phyloP scores from a whole-genome alignment of 2,797 vertebrate genomes.

The Poeciliopsis gracilis region DNA sequence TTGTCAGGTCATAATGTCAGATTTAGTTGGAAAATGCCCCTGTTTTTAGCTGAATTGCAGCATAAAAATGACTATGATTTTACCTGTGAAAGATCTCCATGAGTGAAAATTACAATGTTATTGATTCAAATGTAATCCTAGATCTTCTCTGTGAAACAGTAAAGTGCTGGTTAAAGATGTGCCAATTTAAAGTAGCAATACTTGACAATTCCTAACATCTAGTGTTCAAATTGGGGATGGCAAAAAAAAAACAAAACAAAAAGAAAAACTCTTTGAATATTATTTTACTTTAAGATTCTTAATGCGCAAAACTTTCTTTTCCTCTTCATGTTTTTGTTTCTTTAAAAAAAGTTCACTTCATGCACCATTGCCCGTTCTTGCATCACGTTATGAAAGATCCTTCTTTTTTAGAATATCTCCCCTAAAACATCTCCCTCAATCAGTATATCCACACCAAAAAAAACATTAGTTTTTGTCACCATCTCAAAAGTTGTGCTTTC shows the following conservation, averaged over 20 bases:
- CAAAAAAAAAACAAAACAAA: not conserved
- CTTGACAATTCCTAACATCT: not conserved
- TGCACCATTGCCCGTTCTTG: not conserved
- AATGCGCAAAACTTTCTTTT: not conserved
- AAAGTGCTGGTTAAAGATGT: constrained; percentile 26
- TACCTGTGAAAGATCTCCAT: constrained; percentile 41
- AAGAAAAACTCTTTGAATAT: too few species aligned
- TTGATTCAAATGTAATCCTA: not conserved
- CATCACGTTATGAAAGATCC: not conserved
- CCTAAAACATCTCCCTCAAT: not conserved
- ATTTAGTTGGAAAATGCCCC: constrained; percentile 13
- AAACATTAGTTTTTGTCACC: not conserved
- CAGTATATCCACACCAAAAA: not conserved
- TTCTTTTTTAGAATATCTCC: not conserved
- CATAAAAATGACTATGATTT: constrained; percentile 53
- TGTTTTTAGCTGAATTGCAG: constrained; percentile 30
- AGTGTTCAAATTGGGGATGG: not conserved
- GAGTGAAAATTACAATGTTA: not conserved
- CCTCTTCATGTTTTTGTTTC: not conserved
- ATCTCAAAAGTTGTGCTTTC: not conserved
- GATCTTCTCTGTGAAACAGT: constrained; percentile 38
- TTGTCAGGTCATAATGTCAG: not conserved
- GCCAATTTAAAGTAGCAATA: not conserved
- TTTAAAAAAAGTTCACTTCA: not conserved
- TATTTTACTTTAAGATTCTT: not conserved